Base-by-base conservation (phyloP, 1,140 invertebrate species). In the Cryptotermes secundus region DNA sequence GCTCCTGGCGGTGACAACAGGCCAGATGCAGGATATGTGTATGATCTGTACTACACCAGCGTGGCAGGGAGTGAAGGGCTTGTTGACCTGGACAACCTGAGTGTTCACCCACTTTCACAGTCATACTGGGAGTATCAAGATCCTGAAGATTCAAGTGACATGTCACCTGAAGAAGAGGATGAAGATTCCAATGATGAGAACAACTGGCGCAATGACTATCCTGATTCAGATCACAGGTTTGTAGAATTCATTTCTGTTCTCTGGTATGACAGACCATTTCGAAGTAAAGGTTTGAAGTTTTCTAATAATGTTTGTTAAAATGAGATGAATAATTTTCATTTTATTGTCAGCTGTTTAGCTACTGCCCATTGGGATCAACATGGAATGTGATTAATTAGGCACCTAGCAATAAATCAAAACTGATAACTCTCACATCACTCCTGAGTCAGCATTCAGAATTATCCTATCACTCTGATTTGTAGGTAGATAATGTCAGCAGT, bases 131-230 rank as follows among this genome's bases (percentile, higher is more conserved):
- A 26, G 26, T 72, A 72, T 72, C n/a, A n/a, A 9, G n/a, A 82
- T 49, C 31, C 34, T 3, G 38, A 42, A 81, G 80, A 81, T 81
- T 81, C 38, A 31, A 45, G 49, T 45, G 81, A 82, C 16, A 45
- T 82, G n/a, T 59, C 34, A 31, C 26, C 80, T 53, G 85, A 85
- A 72, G 83, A 83, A 31, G 81, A 82, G 4, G 85, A 84, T 38
- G 88, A 89, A 81, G 88, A 88, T 86, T 88, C 88, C 14, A 88
- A 89, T 86, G 88, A 88, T 86, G 88, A 89, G 86, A 87, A 87
- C 82, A 87, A 88, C 83, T 88, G 88, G 87, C 83, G 86, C 80
- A 88, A 89, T 86, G 88, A 89, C 85, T 88, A 89, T 85, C 88
- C 88, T 34, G 88, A 89, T 86, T 87, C 87, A 86, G 88, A 88